Evolutionary conservation across 2,113 vertebrate genomes (phyloP), one percentile per base, ranked within the genome.

Genomic region (Apodemus sylvaticus): DNA sequence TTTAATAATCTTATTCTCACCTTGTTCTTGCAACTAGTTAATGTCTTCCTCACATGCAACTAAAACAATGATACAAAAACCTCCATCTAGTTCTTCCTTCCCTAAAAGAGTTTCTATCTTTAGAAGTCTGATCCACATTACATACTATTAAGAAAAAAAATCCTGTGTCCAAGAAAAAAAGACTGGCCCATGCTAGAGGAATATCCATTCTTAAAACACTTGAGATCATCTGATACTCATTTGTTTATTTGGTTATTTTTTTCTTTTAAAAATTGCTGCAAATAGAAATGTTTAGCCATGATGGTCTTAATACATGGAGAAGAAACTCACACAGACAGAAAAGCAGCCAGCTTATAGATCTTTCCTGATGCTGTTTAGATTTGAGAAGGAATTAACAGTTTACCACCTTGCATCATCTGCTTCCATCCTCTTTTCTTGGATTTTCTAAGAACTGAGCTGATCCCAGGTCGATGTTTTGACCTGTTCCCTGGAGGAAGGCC

Each of bases 301-400:
- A 3, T 58, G 17, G 0, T 90, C 31, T 13, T 12, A 77, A 60
- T 10, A 89, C 7, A 51, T 26, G 31, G 10, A 73, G 36, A 81
- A 86, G 66, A 96, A 92, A 96, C 95, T 96, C 20, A 97, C 91
- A 64, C 16, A 71, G n/a, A 42, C 31, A 93, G 90, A 89, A 4
- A 79, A 48, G 16, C 5, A 93, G 9, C 17, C 29, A 31, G 5
- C 31, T 60, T n/a, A 48, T 17, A 53, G 1, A 9, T 85, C 20
- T 93, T 93, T 64, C 64, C 45, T 95, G 7, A 42, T 2, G 42
- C 16, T 4, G 7, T 94, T 89, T 91, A 19, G 5, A 39, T 62
- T 42, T 83, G n/a, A n/a, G 60, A 83, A 76, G 16, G 4, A 24
- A 76, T 85, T 87, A 90, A 74, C 48, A 93, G 10, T 17, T 66